Evolutionary conservation across 2,797 vertebrate genomes (phyloP), one percentile per base, ranked within the genome.

Genomic region (Perodicticus potto): DNA sequence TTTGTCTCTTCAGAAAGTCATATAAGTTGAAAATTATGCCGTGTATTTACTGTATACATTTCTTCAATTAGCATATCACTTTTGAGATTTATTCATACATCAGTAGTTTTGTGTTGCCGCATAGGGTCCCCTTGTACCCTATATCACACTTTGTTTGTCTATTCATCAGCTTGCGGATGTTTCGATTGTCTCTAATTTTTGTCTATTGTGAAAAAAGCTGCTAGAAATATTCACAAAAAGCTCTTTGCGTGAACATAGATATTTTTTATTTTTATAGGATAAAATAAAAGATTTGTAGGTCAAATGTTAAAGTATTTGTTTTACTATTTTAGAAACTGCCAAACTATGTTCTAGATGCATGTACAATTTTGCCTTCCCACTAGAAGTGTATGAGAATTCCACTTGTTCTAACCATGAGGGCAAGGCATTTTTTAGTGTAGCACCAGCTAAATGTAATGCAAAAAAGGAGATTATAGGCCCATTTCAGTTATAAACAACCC

Each of bases 1-100:
- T 29, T 43, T 34, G 17, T 25, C 29, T 69, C 55, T 69, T 37
- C 6, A 37, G 86, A 25, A 73, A 65, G 76, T 65, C 27, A 8
- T 2, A 22, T 16, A 34, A 23, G 2, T 7, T 23, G 37, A 43
- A 14, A 1, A 43, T 22, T 9, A 8, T 19, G 0, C 0, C 5
- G 10, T 34, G 43, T 19, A 22, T 27, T 29, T 63, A 11, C 7
- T 17, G 22, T 59, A 0, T 37, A 37, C 13, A 0, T 14, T 14
- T 49, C 27, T 3, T 16, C 6, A 3, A 17, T 16, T 1, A 23
- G 17, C 22, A 2, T 34, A 12, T 2, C n/a, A 34, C 69, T 19
- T 45, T 37, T 10, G 37, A 32, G 69, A 57, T 57, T 57, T 34
- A n/a, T 37, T 25, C 22, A 8, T 25, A 22, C 16, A 23, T 25